Conservation (phyloP, 2,797 vertebrate genomes). For the Sparidentex hasta region DNA sequence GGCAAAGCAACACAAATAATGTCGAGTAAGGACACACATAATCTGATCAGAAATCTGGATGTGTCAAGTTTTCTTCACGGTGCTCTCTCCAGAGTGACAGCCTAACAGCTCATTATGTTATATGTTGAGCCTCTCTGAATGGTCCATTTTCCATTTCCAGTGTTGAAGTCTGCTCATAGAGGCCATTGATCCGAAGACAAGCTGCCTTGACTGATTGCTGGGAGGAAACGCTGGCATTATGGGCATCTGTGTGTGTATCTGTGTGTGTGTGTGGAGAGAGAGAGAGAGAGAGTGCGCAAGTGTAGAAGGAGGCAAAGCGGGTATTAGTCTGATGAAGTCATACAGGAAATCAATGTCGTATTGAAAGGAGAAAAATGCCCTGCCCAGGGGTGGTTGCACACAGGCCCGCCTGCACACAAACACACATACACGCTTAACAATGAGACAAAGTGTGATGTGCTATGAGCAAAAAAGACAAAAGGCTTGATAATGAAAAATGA, state of each 20-base stretch:
- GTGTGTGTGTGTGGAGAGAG: slow-evolving; percentile 34
- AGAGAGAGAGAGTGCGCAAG: slow-evolving; percentile 84
- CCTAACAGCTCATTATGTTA: slow-evolving; percentile 71
- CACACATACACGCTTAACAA: slow-evolving; percentile 79
- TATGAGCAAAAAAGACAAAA: slow-evolving; percentile 71
- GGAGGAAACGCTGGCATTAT: slow-evolving; percentile 86
- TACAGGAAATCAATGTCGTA: slow-evolving; percentile 97
- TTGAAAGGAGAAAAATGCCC: slow-evolving; percentile 90
- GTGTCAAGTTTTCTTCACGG: slow-evolving; percentile 48
- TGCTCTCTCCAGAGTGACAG: slow-evolving; percentile 54
- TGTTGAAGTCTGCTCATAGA: slow-evolving; percentile 74
- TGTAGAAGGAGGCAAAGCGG: slow-evolving; percentile 88
- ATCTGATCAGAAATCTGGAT: slow-evolving; percentile 60
- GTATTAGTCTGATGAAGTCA: slow-evolving; percentile 98
- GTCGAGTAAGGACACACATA: slow-evolving; percentile 46
- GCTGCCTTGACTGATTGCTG: slow-evolving; percentile 79
- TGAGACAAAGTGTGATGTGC: slow-evolving; percentile 77
- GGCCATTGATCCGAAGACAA: slow-evolving; percentile 80
- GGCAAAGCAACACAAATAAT: slow-evolving; percentile 43
- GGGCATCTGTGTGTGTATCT: slow-evolving; percentile 69
- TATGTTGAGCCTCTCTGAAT: slow-evolving; percentile 69
- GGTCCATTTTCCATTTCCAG: slow-evolving; percentile 72
- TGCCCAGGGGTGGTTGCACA: slow-evolving; percentile 84
- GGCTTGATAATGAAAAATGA: slow-evolving; percentile 65
- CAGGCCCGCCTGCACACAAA: slow-evolving; percentile 76